Evolutionary conservation across 2,888 invertebrate species (phyloP).

Genomic region (Seladonia tumulorum): DNA sequence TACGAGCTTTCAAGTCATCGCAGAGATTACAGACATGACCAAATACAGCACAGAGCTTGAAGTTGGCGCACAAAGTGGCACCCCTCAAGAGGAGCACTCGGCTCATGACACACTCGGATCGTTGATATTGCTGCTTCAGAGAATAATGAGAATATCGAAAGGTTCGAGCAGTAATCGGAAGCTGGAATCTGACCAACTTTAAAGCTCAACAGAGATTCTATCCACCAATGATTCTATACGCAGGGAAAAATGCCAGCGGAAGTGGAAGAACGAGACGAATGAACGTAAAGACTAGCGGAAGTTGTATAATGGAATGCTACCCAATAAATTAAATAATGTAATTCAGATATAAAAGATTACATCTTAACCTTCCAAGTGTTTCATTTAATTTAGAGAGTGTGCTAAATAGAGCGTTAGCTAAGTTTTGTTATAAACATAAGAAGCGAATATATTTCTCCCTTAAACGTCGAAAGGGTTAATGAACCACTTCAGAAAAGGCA

Average conservation of each 20-base stretch:
- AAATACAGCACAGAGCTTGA: background rate
- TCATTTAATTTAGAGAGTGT: background rate
- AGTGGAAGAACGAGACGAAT: background rate
- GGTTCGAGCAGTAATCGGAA: background rate
- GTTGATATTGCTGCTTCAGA: slow-evolving; percentile 1
- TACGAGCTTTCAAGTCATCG: background rate
- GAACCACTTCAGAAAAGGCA: background rate
- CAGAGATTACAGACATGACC: background rate
- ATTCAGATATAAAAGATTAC: background rate
- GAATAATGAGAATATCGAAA: background rate
- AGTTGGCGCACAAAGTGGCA: background rate
- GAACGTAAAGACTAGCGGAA: background rate
- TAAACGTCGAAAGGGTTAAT: background rate
- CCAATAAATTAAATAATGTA: background rate
- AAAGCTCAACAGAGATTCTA: background rate
- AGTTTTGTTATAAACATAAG: background rate
- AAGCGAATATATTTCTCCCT: background rate
- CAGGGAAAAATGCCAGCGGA: background rate
- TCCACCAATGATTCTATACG: background rate
- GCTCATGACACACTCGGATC: background rate
- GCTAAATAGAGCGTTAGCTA: background rate
- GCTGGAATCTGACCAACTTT: background rate
- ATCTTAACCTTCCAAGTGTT: background rate
- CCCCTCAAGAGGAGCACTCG: background rate
- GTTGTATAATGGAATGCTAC: background rate